A percentile compares a stretch with the other conserved stretches of the same genome.
Conservation (phyloP, 2,797 vertebrate species). For the Smutsia gigantea region DNA sequence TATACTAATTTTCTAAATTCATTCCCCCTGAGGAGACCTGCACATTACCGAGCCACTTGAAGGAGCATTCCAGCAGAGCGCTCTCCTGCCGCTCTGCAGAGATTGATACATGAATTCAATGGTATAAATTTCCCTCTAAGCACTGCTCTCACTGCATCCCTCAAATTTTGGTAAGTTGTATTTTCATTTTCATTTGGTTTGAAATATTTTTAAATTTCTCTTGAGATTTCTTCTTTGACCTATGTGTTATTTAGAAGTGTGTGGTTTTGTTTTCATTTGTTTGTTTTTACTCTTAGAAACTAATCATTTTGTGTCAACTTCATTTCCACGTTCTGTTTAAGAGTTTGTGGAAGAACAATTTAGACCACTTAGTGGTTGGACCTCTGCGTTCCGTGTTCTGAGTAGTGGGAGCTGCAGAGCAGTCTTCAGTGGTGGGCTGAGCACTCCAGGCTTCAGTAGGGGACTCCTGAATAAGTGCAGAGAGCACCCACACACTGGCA, state of each 20-base stretch:
- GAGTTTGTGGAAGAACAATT: background rate
- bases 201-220: background rate
- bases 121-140: too few species aligned
- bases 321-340: background rate
- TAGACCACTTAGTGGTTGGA: background rate
- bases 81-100: too few species aligned
- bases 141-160: background rate
- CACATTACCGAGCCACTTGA: too few species aligned
- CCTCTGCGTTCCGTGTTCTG: background rate
- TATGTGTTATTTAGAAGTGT: background rate
- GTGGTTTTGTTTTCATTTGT: background rate
- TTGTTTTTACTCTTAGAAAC: background rate
- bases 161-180: background rate
- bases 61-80: too few species aligned
- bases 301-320: background rate
- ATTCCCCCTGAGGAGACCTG: too few species aligned
- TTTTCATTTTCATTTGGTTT: background rate
- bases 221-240: background rate
- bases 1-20: too few species aligned
- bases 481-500: background rate
- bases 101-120: background rate
- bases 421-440: background rate
- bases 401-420: background rate
- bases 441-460: background rate
- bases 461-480: background rate